Evolutionary conservation across 2,113 vertebrate genomes (phyloP), one percentile per base, ranked within the genome.

Genomic region (Apistogramma diplotaenia): DNA sequence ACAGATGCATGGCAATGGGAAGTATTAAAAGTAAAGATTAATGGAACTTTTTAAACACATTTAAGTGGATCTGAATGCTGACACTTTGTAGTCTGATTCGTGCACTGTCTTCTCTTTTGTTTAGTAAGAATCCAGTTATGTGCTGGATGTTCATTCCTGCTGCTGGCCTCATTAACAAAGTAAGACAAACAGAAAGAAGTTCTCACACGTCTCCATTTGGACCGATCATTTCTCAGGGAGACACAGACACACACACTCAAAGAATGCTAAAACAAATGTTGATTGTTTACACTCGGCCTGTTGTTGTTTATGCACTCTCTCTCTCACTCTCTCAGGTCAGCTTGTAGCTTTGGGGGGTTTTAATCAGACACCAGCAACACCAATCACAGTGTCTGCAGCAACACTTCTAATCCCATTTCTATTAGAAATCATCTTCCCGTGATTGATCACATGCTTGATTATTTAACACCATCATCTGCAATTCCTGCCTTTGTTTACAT

Each of bases 211-310:
- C 71, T 59, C 83, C 91, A 91, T 81, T 86, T 93, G 91, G 82
- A 89, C 77, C 1, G 4, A 75, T 62, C 76, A 67, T 76, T 77
- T 81, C 67, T 82, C 67, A 70, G 55, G 53, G 40, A 59, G 72
- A 86, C 79, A 89, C 58, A 74, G 25, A 76, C 73, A 86, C 78
- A 76, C 67, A 61, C 31, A 29, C 75, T 51, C 73, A 74, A 79
- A 70, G 83, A 89, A 90, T 85, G 84, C 31, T 55, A 85, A 90
- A 89, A 77, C 91, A 92, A 91, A 92, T 89, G 88, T 92, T 87
- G 72, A 78, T 9, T 43, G 77, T 93, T 91, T 87, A 85, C 77
- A 33, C 21, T 84, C 58, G 40, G 62, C 71, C 82, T 78, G 82
- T 83, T 87, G 59, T 73, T 85, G 86, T 91, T 91, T 80, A 74